Base-by-base conservation (phyloP, 2,797 vertebrate genomes). In the Lepilemur ruficaudatus region DNA sequence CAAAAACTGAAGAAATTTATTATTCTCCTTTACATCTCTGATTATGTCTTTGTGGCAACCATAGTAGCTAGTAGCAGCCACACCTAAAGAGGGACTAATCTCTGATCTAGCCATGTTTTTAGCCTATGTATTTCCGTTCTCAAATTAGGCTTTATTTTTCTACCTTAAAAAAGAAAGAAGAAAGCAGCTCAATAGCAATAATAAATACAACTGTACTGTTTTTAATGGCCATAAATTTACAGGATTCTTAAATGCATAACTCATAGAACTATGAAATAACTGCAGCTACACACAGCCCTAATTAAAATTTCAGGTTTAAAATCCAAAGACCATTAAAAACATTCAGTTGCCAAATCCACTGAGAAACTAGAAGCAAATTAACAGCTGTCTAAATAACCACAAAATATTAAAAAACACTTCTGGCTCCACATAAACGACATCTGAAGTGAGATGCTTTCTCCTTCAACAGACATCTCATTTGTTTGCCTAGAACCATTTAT, bases 321-420 rank as follows among this genome's bases (percentile, higher is more conserved):
- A 97, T 97, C 78, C 43, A 82, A 98, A 97, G 96, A 93, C 78
- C 96, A 98, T 96, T 89, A 98, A 97, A 89, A 90, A 20, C 92
- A 73, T 88, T 78, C 79, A 96, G 91, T 97, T 98, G 98, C 97
- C 98, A 98, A 98, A 97, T 91, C 84, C 96, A 98, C 38, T 15
- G 2, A 98, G 94, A 98, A 98, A 98, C 94, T 93, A 97, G 92
- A 98, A 98, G 95, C 97, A 96, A 98, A 91, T 98, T 94, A 98
- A 97, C 98, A 98, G 98, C 98, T 99, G 97, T 97, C 96, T 98
- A 98, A 98, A 98, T 96, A 98, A 98, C 96, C 98, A 97, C 96
- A 98, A 98, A 98, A 98, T 97, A 97, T 97, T 98, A 97, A 97
- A 94, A 87, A 97, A 98, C 93, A 97, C 87, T 98, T 97, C 93